Evolutionary conservation across 2,113 vertebrate genomes (phyloP).

Genomic region (Eulemur macaco): DNA sequence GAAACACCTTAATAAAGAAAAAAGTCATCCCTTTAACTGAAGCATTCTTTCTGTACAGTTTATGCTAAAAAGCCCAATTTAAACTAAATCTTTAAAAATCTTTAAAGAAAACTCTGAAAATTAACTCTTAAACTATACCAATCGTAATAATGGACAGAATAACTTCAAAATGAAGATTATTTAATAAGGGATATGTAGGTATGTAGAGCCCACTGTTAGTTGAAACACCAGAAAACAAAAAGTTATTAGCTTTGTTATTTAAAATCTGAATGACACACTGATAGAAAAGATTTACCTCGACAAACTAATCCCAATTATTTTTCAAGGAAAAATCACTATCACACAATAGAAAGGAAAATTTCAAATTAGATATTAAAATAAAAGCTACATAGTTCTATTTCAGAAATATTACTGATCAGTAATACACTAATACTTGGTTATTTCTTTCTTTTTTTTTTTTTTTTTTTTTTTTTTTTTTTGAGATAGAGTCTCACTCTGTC

Average conservation of each 20-base stretch:
- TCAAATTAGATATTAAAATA: not conserved
- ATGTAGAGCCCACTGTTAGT: not conserved
- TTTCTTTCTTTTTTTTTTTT: not conserved
- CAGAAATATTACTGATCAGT: not conserved
- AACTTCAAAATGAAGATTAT: not conserved
- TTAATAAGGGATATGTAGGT: not conserved
- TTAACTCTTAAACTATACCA: not conserved
- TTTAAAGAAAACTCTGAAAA: not conserved
- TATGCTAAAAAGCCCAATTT: not conserved
- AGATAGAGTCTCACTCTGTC: no score
- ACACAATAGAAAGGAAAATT: not conserved
- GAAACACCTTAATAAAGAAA: not conserved
- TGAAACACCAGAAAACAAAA: not conserved
- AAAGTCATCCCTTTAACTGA: not conserved
- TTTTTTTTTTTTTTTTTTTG: not conserved
- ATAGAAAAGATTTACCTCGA: not conserved
- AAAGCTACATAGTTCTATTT: not conserved
- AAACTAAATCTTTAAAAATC: not conserved
- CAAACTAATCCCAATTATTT: not conserved
- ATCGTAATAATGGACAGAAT: not conserved
- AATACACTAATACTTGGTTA: not conserved
- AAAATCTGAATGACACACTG: not conserved
- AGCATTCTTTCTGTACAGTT: not conserved
- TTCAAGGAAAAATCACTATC: not conserved
- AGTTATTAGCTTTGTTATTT: not conserved